Evolutionary conservation across 2,888 invertebrate species (phyloP).

Genomic region (Scaptomyza polygonia): DNA sequence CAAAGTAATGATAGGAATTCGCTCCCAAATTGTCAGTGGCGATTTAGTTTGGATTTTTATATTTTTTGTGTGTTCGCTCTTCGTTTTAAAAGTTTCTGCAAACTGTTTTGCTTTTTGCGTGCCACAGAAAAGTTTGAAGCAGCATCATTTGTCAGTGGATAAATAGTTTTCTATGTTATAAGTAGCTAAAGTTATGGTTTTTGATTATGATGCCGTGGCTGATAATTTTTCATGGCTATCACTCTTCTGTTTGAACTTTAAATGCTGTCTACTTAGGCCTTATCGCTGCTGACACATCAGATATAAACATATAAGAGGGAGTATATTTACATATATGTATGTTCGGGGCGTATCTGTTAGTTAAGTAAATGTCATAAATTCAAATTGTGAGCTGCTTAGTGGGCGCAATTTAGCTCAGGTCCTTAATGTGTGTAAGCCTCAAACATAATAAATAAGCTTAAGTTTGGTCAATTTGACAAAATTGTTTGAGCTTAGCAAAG

Average conservation of each 20-base stretch:
- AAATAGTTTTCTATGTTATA: constrained; percentile 72
- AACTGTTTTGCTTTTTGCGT: constrained; percentile 76
- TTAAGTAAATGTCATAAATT: constrained; percentile 63
- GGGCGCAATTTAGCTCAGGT: constrained; percentile 57
- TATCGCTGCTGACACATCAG: constrained; percentile 2
- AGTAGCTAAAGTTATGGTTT: constrained; percentile 78
- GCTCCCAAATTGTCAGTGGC: constrained; percentile 27
- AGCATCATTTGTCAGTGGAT: constrained; percentile 79
- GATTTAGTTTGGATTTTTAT: constrained; percentile 30
- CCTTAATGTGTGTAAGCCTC: constrained; percentile 77
- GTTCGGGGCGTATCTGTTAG: constrained; percentile 15
- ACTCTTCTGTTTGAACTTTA: constrained; percentile 46
- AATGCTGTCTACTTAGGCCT: constrained; percentile 47
- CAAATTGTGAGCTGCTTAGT: constrained; percentile 63
- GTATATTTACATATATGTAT: background rate
- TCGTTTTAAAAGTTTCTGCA: constrained; percentile 65
- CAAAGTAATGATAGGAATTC: background rate
- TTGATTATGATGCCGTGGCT: constrained; percentile 67
- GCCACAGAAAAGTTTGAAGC: constrained; percentile 68
- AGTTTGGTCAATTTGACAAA: constrained; percentile 79
- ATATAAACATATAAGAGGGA: constrained; percentile 1
- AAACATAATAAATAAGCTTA: constrained; percentile 80
- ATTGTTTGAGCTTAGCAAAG: constrained; percentile 73
- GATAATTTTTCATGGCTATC: constrained; percentile 71
- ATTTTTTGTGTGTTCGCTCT: constrained; percentile 16